phyloP scores from a whole-genome alignment of 2,113 vertebrate species.

The Apaloderma vittatum region DNA sequence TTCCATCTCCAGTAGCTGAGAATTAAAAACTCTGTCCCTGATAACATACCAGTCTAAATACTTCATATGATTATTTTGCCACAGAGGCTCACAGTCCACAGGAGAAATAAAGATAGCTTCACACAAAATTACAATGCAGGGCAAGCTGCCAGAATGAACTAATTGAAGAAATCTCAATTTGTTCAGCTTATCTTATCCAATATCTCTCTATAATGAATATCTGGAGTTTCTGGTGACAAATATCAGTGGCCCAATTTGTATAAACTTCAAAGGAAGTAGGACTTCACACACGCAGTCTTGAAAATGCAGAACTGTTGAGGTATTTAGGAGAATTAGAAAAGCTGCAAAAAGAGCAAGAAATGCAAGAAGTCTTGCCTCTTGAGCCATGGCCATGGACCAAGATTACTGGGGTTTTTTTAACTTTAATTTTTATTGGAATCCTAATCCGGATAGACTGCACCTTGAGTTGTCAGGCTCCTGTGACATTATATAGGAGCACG shows the following conservation, averaged over 20 bases:
- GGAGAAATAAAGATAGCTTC: slow-evolving; percentile 53
- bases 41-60: slow-evolving; percentile 28
- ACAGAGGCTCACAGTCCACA: background rate
- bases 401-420: background rate
- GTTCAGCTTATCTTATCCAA: background rate
- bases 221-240: background rate
- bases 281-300: background rate
- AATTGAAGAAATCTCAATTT: slow-evolving; percentile 36
- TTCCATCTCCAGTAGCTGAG: slow-evolving; percentile 29
- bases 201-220: background rate
- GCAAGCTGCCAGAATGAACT: background rate
- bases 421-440: background rate
- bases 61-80: slow-evolving; percentile 24
- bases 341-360: background rate
- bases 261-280: background rate
- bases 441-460: background rate
- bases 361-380: background rate
- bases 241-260: background rate
- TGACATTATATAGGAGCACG: background rate
- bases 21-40: slow-evolving; percentile 63
- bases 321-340: background rate
- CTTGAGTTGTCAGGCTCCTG: background rate
- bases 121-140: background rate
- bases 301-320: background rate
- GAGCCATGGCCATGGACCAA: background rate